These are phyloP conservation scores for Drosophila equinoxialis DNA, from an alignment of 1,140 invertebrate genomes.

Conservation along the genomic window DNA sequence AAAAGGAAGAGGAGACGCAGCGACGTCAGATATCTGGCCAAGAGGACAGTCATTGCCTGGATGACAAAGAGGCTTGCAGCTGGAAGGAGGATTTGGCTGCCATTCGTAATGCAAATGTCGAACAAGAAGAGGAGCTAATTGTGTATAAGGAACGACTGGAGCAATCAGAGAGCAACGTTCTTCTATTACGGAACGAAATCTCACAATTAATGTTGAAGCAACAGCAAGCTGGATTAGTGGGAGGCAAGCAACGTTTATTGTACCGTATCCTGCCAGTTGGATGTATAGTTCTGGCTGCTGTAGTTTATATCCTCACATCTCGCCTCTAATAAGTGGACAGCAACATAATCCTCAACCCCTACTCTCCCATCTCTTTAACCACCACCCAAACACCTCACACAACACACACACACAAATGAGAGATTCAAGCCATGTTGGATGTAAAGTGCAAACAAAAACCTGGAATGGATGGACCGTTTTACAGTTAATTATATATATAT, in stretches of 20 bases:
- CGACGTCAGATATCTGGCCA: conserved; percentile 8
- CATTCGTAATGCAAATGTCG: conserved; percentile 55
- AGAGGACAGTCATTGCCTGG: conserved; percentile 7
- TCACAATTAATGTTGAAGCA: conserved; percentile 51
- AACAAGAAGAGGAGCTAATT: conserved; percentile 77
- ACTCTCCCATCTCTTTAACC: neutral
- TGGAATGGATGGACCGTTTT: conserved; percentile 40
- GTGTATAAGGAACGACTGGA: conserved; percentile 78
- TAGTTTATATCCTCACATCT: conserved; percentile 68
- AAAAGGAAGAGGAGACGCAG: neutral
- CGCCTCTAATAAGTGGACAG: conserved; percentile 44
- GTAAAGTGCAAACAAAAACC: conserved; percentile 21
- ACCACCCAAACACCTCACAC: neutral
- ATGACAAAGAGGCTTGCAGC: conserved; percentile 39
- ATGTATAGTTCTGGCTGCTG: conserved; percentile 55
- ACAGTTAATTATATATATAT: conserved; percentile 46
- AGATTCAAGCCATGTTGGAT: conserved; percentile 19
- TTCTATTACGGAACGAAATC: conserved; percentile 68
- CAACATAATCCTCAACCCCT: neutral
- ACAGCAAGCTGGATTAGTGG: neutral
- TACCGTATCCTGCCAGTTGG: conserved; percentile 53
- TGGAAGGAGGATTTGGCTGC: conserved; percentile 59
- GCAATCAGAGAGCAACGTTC: conserved; percentile 61
- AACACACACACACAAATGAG: conserved; percentile 11
- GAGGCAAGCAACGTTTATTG: conserved; percentile 24